Base-by-base conservation (phyloP, 2,888 invertebrate genomes). In the Philopedon plagiatum region DNA sequence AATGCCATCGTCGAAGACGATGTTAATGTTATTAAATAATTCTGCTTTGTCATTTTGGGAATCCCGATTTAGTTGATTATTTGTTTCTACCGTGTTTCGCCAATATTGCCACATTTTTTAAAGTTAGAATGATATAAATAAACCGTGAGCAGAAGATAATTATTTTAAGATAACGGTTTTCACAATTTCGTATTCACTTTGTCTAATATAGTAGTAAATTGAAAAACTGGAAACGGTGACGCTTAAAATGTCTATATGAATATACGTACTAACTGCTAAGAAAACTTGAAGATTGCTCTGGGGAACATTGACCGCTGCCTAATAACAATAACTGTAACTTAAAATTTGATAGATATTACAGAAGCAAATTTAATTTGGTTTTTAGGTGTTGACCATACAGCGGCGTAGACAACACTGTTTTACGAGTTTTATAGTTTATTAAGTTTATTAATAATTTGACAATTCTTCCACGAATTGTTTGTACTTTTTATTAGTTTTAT, bases 241-340 rank as follows among this genome's bases (percentile, higher is more conserved):
- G 39, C n/a, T n/a, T 39, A n/a, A 39, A 15, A 39, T 15, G 7
- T 39, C 7, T 39, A 13, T 13, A 39, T 15, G 15, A n/a, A n/a
- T 39, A 39, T 34, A 4, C 9, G 7, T 34, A 11, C 21, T 44
- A 46, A 46, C 46, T 23, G 21, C 21, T 46, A 46, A 46, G 15
- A 46, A 46, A 46, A 15, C 21, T 8, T 5, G 46, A 46, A 46
- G 46, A 46, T 46, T 46, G n/a, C 21, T 46, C 21, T 21, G 5
- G 46, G 19, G 46, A 44, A 23, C 67, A 21, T 67, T 67, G 67
- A 67, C 67, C 67, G 67, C 37, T 37, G 37, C 29, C 46, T 46
- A 67, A 46, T 67, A 67, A 67, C 67, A 60, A 60, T 67, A 67
- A 49, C 37, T 67, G 0, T 18, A 64, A 56, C 56, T 46, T 64